phyloP scores from a whole-genome alignment of 1,140 invertebrate genomes.

The Dinoponera quadriceps region DNA sequence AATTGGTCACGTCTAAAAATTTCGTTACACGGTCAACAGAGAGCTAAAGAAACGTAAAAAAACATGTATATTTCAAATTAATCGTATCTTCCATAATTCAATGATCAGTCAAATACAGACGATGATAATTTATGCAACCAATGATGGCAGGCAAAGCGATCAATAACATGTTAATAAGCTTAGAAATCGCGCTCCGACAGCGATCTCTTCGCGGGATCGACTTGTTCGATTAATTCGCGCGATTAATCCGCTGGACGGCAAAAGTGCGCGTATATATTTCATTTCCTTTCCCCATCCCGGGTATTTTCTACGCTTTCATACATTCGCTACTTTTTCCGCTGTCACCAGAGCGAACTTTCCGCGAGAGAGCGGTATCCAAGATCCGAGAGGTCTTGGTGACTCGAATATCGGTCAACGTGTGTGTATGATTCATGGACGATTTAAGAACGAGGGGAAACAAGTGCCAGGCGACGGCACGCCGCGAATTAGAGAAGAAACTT shows the following conservation, averaged over 20 bases:
- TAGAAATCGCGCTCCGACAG: no score
- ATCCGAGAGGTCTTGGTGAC: neutral
- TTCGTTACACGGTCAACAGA: no score
- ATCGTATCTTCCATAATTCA: no score
- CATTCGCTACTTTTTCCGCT: neutral
- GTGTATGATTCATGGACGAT: neutral
- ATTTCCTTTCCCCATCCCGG: neutral
- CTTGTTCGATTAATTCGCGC: neutral
- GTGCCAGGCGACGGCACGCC: neutral
- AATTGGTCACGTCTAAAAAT: no score
- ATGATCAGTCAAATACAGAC: no score
- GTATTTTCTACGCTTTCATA: neutral
- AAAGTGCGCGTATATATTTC: neutral
- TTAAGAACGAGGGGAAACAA: no score
- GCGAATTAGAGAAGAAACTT: conserved; percentile 22
- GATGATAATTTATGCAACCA: no score
- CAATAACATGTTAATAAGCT: no score
- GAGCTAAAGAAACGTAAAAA: no score
- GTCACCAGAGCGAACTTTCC: conserved; percentile 12
- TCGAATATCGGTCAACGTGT: neutral
- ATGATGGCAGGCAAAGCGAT: no score
- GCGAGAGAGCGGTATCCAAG: neutral
- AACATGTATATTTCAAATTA: no score
- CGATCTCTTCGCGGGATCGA: no score
- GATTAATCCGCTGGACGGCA: neutral